Conservation (phyloP, 2,113 vertebrate genomes). For the Nothoprocta pentlandii region DNA sequence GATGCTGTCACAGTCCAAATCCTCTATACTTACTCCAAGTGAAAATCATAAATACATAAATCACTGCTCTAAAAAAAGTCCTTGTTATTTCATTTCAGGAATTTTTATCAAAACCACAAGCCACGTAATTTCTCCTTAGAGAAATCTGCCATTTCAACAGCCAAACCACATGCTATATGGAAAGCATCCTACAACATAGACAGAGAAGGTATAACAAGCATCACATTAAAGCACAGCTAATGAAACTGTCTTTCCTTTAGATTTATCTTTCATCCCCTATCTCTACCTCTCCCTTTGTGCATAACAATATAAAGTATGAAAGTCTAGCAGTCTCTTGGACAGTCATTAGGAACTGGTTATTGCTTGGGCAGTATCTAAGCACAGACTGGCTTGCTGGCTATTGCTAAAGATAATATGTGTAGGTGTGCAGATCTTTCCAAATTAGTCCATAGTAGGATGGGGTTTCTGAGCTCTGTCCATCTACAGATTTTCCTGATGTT, state of each 20-base stretch:
- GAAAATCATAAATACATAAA: not conserved
- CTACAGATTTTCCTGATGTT: not conserved
- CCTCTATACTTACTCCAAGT: not conserved
- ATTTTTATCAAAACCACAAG: not conserved
- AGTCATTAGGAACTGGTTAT: not conserved
- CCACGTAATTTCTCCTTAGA: not conserved
- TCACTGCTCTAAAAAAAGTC: not conserved
- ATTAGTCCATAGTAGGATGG: not conserved
- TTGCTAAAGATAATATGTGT: accelerated
- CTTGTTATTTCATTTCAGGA: not conserved
- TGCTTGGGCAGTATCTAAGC: not conserved
- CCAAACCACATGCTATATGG: not conserved
- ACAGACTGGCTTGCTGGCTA: not conserved
- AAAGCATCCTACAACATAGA: not conserved
- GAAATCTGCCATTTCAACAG: not conserved
- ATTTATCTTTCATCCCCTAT: not conserved
- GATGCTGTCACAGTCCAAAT: not conserved
- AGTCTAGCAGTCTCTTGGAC: not conserved
- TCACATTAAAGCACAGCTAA: not conserved
- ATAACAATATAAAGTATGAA: not conserved
- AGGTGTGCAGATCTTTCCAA: not conserved
- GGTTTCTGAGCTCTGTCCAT: not conserved
- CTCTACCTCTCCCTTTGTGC: not conserved
- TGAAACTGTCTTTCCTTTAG: not conserved
- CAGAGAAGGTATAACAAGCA: not conserved